Conservation (phyloP, 2,113 vertebrate species). For the Gobio gobio region DNA sequence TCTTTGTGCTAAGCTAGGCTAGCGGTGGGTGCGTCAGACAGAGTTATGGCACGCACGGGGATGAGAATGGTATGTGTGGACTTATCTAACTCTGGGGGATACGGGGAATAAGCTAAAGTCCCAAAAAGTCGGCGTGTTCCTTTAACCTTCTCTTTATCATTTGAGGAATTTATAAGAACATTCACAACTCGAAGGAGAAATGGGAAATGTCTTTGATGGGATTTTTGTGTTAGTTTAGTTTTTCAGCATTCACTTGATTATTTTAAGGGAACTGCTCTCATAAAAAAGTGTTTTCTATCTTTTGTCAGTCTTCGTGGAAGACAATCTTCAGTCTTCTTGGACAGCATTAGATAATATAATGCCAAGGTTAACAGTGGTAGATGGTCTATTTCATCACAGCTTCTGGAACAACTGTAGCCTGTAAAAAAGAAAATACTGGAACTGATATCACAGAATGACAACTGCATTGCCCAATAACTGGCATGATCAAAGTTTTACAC, state of each 20-base stretch:
- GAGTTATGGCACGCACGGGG: too few relatives aligned
- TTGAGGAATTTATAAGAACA: slow-evolving; percentile 3
- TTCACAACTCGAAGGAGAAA: not conserved
- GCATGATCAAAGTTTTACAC: not conserved
- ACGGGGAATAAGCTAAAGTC: too few relatives aligned
- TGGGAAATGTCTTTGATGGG: not conserved
- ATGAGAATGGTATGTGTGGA: too few relatives aligned
- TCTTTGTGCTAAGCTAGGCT: too few relatives aligned
- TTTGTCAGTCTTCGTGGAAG: not conserved
- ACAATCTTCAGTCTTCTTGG: not conserved
- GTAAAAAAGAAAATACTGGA: not conserved
- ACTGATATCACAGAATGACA: slow-evolving; percentile 16
- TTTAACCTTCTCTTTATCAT: not conserved
- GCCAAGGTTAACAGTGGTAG: not conserved
- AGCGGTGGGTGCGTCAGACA: too few relatives aligned
- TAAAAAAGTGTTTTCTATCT: not conserved
- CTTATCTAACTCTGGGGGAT: too few relatives aligned
- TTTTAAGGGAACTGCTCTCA: not conserved
- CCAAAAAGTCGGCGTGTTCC: too few relatives aligned
- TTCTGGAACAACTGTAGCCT: slow-evolving; percentile 1
- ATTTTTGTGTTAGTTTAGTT: not conserved
- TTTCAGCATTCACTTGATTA: not conserved
- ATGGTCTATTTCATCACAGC: slow-evolving; percentile 6
- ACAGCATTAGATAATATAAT: slow-evolving; percentile 13
- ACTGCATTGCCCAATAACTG: slow-evolving; percentile 14